Conservation (phyloP, 2,888 invertebrate species). For the Micoletzkya japonica region DNA sequence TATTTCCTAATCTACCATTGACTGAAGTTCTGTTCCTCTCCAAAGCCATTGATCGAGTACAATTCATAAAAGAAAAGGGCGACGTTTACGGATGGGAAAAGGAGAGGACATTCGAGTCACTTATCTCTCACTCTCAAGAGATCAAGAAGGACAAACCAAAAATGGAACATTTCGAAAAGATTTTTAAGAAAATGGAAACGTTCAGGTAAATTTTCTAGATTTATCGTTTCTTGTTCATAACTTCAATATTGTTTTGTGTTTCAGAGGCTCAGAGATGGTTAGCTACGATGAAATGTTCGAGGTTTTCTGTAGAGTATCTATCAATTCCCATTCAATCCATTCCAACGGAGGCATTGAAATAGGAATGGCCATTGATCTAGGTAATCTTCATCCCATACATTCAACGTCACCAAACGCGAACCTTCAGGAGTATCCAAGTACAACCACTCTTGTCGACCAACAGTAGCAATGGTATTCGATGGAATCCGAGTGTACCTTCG, state of each 20-base stretch:
- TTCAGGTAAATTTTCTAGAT: constrained; percentile 40
- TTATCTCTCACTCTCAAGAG: constrained; percentile 52
- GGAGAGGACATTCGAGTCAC: constrained; percentile 45
- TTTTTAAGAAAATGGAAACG: constrained; percentile 47
- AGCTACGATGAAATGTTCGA: constrained; percentile 42
- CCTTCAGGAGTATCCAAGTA: constrained; percentile 49
- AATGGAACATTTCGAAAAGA: constrained; percentile 59
- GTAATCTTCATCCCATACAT: constrained; percentile 27
- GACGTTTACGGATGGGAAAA: constrained; percentile 55
- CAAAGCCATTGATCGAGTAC: constrained; percentile 53
- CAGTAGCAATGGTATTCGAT: constrained; percentile 60
- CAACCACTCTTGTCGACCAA: constrained; percentile 61
- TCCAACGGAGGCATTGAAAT: constrained; percentile 60
- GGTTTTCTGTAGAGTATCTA: constrained; percentile 58
- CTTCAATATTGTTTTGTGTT: neutral
- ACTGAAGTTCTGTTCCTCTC: constrained; percentile 61
- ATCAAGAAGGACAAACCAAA: constrained; percentile 48
- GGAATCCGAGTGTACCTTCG: constrained; percentile 57
- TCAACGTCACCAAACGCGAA: neutral
- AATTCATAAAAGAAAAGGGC: constrained; percentile 52
- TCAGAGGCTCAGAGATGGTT: constrained; percentile 28
- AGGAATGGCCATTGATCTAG: constrained; percentile 61
- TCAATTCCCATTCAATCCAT: constrained; percentile 62
- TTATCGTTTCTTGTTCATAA: neutral
- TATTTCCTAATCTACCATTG: constrained; percentile 61